Evolutionary conservation across 2,797 vertebrate genomes (phyloP), one percentile per base, ranked within the genome.

Genomic region (Alectoris magna): DNA sequence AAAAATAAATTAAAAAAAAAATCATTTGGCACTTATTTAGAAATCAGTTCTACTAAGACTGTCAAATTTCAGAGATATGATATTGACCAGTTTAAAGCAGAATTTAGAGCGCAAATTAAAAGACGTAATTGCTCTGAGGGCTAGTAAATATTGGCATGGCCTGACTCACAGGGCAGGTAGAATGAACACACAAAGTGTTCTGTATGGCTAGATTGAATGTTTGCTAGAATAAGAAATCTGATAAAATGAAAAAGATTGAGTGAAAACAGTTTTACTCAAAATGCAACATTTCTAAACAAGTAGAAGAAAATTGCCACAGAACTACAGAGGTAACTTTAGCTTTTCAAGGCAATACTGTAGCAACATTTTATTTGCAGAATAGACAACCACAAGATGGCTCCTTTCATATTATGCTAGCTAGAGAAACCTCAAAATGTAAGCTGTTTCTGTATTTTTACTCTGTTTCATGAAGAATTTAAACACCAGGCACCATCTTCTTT

Each of bases 301-400:
- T 11, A 69, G 23, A 90, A 80, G 23, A 51, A 80, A 91, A 72
- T 10, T 21, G 60, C 48, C 56, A 48, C 17, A 66, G 51, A 72
- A 59, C 5, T 46, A 8, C 3, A 51, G n/a, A 49, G 1, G 2
- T 3, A 5, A 11, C n/a, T 84, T 69, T 68, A 87, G 84, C 18
- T 89, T 90, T 88, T 69, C 27, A 62, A 70, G 18, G 59, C 43
- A 68, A 10, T 44, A 36, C 29, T 58, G 63, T 24, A 85, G 72
- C 29, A 91, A 70, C 38, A 68, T 83, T 71, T 85, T 70, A 27
- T 79, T 86, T 86, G 49, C 41, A 84, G 75, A 86, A 74, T 60
- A 93, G 85, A 88, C 84, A 95, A 64, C 94, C 95, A 96, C 94
- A 96, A 96, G 92, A 96, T 95, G 94, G 94, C 93, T 94, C 94